Evolutionary conservation across 2,113 vertebrate genomes (phyloP), one percentile per base, ranked within the genome.

Genomic region (Ursus arctos): DNA sequence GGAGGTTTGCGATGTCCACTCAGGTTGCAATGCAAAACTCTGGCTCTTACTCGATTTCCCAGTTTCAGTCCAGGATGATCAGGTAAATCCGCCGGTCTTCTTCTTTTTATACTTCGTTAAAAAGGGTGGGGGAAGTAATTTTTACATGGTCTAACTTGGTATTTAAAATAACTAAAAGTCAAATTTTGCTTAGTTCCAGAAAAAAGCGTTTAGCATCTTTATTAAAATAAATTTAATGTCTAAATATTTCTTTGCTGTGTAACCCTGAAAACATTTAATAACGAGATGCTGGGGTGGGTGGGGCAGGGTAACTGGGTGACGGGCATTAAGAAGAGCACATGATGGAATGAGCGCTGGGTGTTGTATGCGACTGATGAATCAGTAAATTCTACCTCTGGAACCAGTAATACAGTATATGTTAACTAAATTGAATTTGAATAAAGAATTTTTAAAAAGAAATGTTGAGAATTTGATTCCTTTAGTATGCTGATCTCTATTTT

Each of bases 11-110:
- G 7, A 99, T 99, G 99, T 99, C 99, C 49, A 99, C 99, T 0
- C 99, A 99, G 98, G 99, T 99, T 98, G 99, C 99, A 76, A 99
- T 99, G 99, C 99, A 99, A 98, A 99, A 99, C 97, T 99, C 99
- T 4, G 99, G 99, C 31, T 99, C 99, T 0, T 99, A 99, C 96
- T 99, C 99, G n/a, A 99, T 99, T 97, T 99, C 99, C 87, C 99
- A 99, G 97, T 99, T 99, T 98, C 99, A 99, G 95, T 99, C 99
- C 81, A 99, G 99, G 97, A 99, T 99, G 99, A 99, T 99, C 99
- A 99, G 99, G 98, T 98, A 99, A 98, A 96, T 80, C 49, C 86
- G 63, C 67, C 88, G 22, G n/a, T 67, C 33, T 90, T 96, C 74
- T 92, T 51, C 2, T 85, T 91, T 94, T 61, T 65, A n/a, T 28